Conservation (phyloP, 92 coral and sea anemone species). For the Desmophyllum pertusum region DNA sequence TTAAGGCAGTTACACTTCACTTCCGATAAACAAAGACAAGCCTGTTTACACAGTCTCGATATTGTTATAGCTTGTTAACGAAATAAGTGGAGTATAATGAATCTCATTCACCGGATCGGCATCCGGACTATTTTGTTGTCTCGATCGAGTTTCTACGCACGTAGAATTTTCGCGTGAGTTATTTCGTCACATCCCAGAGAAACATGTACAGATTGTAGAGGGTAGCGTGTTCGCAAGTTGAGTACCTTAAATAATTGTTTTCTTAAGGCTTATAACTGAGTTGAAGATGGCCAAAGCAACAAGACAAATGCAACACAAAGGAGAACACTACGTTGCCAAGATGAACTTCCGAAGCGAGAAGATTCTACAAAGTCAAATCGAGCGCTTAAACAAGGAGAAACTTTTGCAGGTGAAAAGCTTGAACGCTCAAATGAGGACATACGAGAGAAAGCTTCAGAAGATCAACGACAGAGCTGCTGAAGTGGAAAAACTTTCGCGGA, state of each 20-base stretch:
- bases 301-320: conserved; percentile 44
- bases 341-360: conserved; percentile 74
- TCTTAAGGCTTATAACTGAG: neutral
- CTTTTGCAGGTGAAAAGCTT: conserved; percentile 60
- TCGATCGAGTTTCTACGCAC: conserved; percentile 19
- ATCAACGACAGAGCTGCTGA: conserved; percentile 62
- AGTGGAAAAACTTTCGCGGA: conserved; percentile 64
- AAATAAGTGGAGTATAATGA: conserved; percentile 16
- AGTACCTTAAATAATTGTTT: neutral
- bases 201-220: neutral
- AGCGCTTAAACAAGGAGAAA: conserved; percentile 67
- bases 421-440: conserved; percentile 63
- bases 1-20: conserved; percentile 9
- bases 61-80: neutral
- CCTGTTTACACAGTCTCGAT: conserved; percentile 7
- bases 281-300: conserved; percentile 42
- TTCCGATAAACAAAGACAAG: conserved; percentile 24
- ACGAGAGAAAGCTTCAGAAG: conserved; percentile 60
- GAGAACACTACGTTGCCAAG: conserved; percentile 76
- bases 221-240: neutral
- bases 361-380: conserved; percentile 70
- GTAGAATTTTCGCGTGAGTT: neutral
- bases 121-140: conserved; percentile 8
- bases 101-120: conserved; percentile 3
- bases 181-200: conserved; percentile 1